These are phyloP conservation scores for Drosophila acutilabella DNA, from an alignment of 2,888 invertebrate genomes.

Conservation along the genomic window DNA sequence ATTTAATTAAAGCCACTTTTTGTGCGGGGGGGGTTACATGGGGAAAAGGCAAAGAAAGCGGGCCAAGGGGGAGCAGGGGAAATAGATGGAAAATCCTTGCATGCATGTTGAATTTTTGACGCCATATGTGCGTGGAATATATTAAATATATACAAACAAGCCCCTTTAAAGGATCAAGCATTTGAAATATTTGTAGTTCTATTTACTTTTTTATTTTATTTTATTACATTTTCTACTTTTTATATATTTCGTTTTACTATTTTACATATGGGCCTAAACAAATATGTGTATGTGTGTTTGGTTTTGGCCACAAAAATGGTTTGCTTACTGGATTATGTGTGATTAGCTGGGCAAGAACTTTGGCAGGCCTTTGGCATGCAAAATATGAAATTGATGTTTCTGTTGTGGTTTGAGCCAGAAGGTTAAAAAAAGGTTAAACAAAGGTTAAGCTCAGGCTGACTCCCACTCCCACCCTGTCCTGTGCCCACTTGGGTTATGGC, in stretches of 20 bases:
- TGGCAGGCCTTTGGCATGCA: slow-evolving; percentile 33
- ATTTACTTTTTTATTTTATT: slow-evolving; percentile 15
- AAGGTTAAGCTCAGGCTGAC: slow-evolving; percentile 66
- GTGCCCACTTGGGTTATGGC: background rate
- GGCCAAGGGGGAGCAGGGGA: background rate
- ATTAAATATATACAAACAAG: slow-evolving; percentile 68
- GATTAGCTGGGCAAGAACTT: slow-evolving; percentile 44
- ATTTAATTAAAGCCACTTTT: slow-evolving; percentile 75
- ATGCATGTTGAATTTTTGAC: slow-evolving; percentile 69
- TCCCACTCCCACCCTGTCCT: background rate
- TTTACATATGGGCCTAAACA: slow-evolving; percentile 53
- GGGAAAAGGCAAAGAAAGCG: background rate
- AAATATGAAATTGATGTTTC: slow-evolving; percentile 55
- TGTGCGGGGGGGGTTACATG: background rate
- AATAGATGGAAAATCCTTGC: slow-evolving; percentile 16
- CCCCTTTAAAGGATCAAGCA: slow-evolving; percentile 61
- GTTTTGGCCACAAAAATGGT: slow-evolving; percentile 49
- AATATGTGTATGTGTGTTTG: slow-evolving; percentile 40
- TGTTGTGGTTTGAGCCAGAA: background rate
- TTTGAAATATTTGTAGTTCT: slow-evolving; percentile 42
- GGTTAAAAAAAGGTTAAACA: slow-evolving; percentile 68
- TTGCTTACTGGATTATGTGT: slow-evolving; percentile 56
- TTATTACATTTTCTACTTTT: background rate
- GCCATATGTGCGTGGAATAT: slow-evolving; percentile 79
- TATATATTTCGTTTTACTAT: background rate